These are phyloP conservation scores for Semotilus atromaculatus DNA, from an alignment of 2,797 vertebrate genomes.

Conservation along the genomic window DNA sequence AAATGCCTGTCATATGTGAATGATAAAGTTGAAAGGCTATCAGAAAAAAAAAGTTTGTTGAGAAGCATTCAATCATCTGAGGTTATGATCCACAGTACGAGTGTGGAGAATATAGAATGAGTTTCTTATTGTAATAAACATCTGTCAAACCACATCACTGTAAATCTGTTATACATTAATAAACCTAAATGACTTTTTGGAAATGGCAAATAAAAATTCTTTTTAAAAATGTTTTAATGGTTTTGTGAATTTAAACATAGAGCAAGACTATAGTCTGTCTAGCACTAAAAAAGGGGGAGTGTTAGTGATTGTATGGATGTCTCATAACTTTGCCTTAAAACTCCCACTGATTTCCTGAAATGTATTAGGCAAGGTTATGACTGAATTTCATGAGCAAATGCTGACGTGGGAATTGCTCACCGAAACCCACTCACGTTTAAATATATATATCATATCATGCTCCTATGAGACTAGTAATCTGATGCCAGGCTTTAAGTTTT, in stretches of 20 bases:
- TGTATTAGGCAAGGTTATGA: not conserved
- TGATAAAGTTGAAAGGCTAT: conserved; percentile 60
- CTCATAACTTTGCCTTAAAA: not conserved
- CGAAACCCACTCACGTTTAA: conserved; percentile 13
- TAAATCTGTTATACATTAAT: conserved; percentile 74
- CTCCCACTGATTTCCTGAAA: conserved; percentile 25
- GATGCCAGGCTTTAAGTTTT: not conserved
- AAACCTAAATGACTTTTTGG: conserved; percentile 67
- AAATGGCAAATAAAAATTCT: conserved; percentile 67
- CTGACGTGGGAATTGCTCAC: conserved; percentile 5
- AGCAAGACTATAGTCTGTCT: not conserved
- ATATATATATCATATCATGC: not conserved
- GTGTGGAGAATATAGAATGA: conserved; percentile 71
- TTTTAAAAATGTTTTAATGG: conserved; percentile 64
- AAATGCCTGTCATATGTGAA: conserved; percentile 20
- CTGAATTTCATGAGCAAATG: conserved; percentile 13
- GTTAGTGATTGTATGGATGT: not conserved
- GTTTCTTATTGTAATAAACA: conserved; percentile 68
- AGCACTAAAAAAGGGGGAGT: not conserved
- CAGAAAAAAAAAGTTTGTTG: not conserved
- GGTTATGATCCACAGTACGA: conserved; percentile 66
- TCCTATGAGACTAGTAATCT: conserved; percentile 4
- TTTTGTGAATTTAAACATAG: not conserved
- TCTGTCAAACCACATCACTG: conserved; percentile 77
- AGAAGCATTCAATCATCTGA: conserved; percentile 28